Evolutionary conservation across 2,888 invertebrate species (phyloP).

Genomic region (Leptopterna dolabrata): DNA sequence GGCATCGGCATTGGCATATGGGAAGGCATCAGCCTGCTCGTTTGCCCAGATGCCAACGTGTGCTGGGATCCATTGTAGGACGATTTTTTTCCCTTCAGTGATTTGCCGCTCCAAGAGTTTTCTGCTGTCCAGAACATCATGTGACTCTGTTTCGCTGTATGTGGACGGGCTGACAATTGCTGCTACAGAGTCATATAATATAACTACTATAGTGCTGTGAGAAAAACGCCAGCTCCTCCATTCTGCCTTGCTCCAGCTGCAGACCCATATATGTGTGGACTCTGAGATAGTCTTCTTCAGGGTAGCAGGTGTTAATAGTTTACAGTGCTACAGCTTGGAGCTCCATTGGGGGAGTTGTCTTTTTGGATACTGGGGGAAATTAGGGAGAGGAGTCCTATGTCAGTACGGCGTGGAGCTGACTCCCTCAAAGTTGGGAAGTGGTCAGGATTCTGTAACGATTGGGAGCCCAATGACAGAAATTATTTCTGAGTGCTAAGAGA

Average conservation of each 20-base stretch:
- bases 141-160: background rate
- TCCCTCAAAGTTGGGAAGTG: background rate
- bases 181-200: background rate
- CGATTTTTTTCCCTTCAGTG: background rate
- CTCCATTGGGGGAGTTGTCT: background rate
- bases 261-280: background rate
- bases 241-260: slow-evolving; percentile 1
- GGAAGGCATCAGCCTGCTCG: too few species aligned
- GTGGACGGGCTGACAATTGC: background rate
- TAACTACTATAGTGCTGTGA: background rate
- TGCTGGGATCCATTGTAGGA: too few species aligned
- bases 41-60: too few species aligned
- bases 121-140: background rate
- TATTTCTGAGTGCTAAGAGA: background rate
- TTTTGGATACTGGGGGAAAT: background rate
- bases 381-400: background rate
- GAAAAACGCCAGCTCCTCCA: background rate
- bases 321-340: background rate
- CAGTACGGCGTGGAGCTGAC: background rate
- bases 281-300: background rate
- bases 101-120: background rate
- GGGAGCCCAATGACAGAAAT: background rate
- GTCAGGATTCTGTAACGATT: background rate
- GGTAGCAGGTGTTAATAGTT: background rate
- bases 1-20: background rate